phyloP scores from a whole-genome alignment of 2,888 invertebrate genomes.

The Apotomis capreana region DNA sequence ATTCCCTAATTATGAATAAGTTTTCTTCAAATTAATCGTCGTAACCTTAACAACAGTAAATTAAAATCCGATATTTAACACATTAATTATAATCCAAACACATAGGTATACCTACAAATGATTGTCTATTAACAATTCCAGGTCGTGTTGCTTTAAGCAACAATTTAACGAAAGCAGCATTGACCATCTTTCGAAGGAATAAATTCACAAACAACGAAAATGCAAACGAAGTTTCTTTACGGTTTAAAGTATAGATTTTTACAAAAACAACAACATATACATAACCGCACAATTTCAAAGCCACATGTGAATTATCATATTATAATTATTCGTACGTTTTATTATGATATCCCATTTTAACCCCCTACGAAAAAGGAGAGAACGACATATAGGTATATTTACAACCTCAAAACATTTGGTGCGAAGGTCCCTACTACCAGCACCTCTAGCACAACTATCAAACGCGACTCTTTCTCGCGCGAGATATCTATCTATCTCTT shows the following conservation, averaged over 20 bases:
- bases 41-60: too few species aligned
- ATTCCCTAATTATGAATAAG: too few species aligned
- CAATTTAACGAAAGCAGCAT: constrained; percentile 3
- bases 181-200: background rate
- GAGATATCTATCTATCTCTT: too few species aligned
- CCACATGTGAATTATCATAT: background rate
- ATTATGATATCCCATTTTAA: background rate
- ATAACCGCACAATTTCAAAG: background rate
- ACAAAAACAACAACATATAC: constrained; percentile 42
- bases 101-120: background rate
- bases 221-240: background rate
- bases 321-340: background rate
- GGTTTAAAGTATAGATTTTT: constrained; percentile 44
- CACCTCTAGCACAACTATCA: too few species aligned
- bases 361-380: too few species aligned
- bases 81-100: too few species aligned
- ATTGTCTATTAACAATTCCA: background rate
- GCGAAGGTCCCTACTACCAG: too few species aligned
- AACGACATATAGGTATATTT: too few species aligned
- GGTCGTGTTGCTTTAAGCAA: background rate
- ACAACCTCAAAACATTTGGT: too few species aligned
- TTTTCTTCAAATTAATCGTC: too few species aligned
- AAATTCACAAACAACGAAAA: constrained; percentile 7
- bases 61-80: too few species aligned
- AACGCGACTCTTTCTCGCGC: too few species aligned